phyloP scores from a whole-genome alignment of 2,888 invertebrate genomes.

The Ichneumoninae sp. region DNA sequence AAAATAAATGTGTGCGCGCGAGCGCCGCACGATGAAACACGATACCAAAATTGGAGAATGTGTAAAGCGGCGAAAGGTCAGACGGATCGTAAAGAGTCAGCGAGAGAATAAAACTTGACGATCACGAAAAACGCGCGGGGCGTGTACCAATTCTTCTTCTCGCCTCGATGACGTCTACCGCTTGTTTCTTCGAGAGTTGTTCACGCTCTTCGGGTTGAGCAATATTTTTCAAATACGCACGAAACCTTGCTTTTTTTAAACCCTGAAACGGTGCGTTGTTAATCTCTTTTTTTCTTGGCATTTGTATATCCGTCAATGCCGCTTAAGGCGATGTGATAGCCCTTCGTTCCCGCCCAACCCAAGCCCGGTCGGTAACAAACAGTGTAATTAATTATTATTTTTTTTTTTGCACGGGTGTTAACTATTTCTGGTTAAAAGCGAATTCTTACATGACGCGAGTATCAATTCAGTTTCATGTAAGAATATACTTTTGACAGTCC shows the following conservation, averaged over 20 bases:
- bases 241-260: not conserved
- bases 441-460: too few relatives aligned
- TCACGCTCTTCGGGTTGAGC: not conserved
- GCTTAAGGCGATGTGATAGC: not conserved
- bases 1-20: constrained; percentile 23
- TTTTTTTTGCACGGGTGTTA: too few relatives aligned
- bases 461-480: too few relatives aligned
- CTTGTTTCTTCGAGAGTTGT: not conserved
- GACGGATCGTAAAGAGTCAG: constrained; percentile 73
- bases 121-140: constrained; percentile 60
- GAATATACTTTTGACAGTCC: too few relatives aligned
- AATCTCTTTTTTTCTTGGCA: not conserved
- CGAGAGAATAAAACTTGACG: constrained; percentile 73
- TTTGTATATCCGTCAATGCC: not conserved
- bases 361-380: too few relatives aligned
- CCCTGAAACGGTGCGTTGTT: not conserved
- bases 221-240: constrained; percentile 1
- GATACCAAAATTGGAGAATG: constrained; percentile 70
- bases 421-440: too few relatives aligned
- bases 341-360: too few relatives aligned
- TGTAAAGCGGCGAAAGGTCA: constrained; percentile 72
- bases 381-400: too few relatives aligned
- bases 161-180: constrained; percentile 38
- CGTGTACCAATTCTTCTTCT: constrained; percentile 63
- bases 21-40: constrained; percentile 57